A percentile compares a stretch with the other conserved stretches of the same genome.
Evolutionary conservation across 2,113 vertebrate genomes (phyloP).

Genomic region (Otocyon megalotis): DNA sequence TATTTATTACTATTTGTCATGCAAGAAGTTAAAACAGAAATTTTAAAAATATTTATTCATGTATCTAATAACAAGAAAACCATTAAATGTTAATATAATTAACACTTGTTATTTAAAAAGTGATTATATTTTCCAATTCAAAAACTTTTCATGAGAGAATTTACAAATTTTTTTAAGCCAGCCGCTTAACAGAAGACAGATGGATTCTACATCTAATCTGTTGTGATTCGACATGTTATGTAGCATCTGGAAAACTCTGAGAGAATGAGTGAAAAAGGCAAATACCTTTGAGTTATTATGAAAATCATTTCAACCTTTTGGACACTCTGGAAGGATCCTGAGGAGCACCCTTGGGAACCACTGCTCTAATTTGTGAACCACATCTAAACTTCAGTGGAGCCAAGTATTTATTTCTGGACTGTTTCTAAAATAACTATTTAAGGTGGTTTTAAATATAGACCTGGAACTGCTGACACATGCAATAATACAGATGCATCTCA

Average conservation of each 20-base stretch:
- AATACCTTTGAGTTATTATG: background rate
- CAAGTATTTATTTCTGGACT: background rate
- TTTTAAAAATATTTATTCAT: background rate
- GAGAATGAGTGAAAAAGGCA: background rate
- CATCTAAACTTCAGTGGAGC: background rate
- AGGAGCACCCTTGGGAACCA: background rate
- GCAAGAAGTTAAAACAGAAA: constrained; percentile 10
- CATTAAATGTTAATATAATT: background rate
- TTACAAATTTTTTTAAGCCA: constrained; percentile 28
- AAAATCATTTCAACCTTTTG: background rate
- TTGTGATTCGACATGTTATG: rapidly evolving
- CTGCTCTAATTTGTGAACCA: background rate
- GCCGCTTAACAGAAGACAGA: background rate
- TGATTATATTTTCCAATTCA: constrained; percentile 12
- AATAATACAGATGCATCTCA: background rate
- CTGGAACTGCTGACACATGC: constrained; percentile 1
- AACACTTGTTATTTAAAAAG: background rate
- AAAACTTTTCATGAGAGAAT: constrained; percentile 27
- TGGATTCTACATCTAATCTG: background rate
- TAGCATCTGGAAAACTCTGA: background rate
- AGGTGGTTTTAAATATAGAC: background rate
- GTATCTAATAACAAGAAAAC: background rate
- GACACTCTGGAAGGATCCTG: background rate
- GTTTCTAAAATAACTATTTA: background rate
- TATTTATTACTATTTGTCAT: constrained; percentile 17